phyloP scores from a whole-genome alignment of 2,113 vertebrate genomes.

The Larimichthys crocea region DNA sequence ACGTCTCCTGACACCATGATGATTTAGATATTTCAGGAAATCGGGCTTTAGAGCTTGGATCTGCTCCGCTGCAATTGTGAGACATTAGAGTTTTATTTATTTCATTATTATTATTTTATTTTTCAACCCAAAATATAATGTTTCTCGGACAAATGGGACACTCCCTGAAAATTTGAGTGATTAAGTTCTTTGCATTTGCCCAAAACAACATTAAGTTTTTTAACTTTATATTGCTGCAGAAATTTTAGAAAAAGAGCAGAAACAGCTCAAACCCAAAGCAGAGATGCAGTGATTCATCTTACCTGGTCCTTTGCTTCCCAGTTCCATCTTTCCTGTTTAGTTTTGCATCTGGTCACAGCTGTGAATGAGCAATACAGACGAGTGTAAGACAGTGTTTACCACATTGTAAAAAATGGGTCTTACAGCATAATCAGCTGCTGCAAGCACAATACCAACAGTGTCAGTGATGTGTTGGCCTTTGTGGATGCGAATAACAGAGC shows the following conservation, averaged over 20 bases:
- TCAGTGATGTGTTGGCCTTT: slow-evolving; percentile 65
- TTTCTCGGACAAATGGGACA: background rate
- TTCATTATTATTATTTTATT: background rate
- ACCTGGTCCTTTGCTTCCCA: slow-evolving; percentile 23
- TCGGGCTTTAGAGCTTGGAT: slow-evolving; percentile 18
- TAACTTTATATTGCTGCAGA: background rate
- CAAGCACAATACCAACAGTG: slow-evolving; percentile 60
- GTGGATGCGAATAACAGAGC: slow-evolving; percentile 52
- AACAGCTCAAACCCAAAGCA: background rate
- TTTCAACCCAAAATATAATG: slow-evolving; percentile 6
- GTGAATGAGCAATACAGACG: background rate
- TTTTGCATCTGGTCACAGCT: slow-evolving; percentile 14
- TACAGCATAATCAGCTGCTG: slow-evolving; percentile 65
- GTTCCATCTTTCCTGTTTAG: slow-evolving; percentile 10
- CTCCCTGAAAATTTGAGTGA: background rate
- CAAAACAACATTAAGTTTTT: slow-evolving; percentile 3
- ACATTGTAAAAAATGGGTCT: slow-evolving; percentile 40
- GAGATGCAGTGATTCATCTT: background rate
- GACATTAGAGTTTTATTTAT: slow-evolving; percentile 17
- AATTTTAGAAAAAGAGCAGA: background rate
- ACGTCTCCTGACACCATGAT: slow-evolving; percentile 29
- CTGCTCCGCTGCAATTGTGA: background rate
- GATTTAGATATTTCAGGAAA: slow-evolving; percentile 67
- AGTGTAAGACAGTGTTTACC: slow-evolving; percentile 20
- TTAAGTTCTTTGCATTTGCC: background rate